Percentiles rank a stretch among this genome's conserved stretches.
Conservation (phyloP, 2,113 vertebrate genomes). For the human (Homo sapiens) region DNA sequence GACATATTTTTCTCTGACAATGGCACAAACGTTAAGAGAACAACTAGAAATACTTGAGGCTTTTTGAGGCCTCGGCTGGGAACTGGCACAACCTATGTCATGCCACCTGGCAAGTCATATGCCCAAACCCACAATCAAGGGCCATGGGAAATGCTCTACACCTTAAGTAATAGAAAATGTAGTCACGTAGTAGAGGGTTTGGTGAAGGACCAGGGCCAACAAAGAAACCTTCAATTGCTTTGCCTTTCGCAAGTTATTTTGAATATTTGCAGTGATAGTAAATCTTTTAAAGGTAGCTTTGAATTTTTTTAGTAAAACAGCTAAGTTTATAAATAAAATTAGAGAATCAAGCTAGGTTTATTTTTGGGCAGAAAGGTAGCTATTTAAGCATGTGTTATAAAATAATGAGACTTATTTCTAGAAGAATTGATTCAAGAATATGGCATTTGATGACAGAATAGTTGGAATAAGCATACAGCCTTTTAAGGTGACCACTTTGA, state of each 20-base stretch:
- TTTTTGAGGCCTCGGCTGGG: background rate
- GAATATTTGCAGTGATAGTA: background rate
- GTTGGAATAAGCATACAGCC: background rate
- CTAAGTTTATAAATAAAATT: constrained; percentile 32
- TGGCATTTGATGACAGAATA: background rate
- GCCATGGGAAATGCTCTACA: background rate
- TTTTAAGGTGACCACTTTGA: background rate
- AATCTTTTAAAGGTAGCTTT: constrained; percentile 46
- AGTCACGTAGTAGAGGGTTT: background rate
- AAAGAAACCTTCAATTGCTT: background rate
- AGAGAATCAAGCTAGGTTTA: background rate
- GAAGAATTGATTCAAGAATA: constrained; percentile 39
- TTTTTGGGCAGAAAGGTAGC: constrained; percentile 13
- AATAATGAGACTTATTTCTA: constrained; percentile 22
- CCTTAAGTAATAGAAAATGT: background rate
- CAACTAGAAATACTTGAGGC: background rate
- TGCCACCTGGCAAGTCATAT: background rate
- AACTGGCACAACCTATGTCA: background rate
- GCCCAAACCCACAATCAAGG: background rate
- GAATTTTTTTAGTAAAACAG: background rate
- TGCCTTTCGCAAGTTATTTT: background rate
- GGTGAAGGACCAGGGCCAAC: background rate
- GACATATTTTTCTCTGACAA: background rate
- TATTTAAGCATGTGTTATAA: constrained; percentile 14
- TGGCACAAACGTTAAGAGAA: background rate